These are phyloP conservation scores for Naja naja DNA, from an alignment of 2,113 vertebrate species.

Conservation along the genomic window DNA sequence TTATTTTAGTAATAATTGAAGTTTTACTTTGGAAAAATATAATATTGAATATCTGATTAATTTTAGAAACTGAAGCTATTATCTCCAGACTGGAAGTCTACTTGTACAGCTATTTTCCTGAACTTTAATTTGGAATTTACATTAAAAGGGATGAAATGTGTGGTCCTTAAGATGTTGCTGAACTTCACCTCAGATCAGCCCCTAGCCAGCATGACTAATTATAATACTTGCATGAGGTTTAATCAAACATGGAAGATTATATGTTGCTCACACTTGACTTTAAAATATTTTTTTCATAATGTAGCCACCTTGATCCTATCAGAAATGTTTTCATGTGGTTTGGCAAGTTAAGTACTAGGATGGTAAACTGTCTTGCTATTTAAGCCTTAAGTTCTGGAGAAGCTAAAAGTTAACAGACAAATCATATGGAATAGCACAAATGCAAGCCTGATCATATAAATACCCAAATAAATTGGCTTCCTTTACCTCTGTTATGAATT, in stretches of 20 bases:
- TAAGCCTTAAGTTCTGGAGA: neutral
- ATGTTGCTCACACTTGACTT: neutral
- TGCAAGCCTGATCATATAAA: neutral
- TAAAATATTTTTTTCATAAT: neutral
- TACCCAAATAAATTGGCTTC: neutral
- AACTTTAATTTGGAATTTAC: neutral
- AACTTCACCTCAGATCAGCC: neutral
- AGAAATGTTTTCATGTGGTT: neutral
- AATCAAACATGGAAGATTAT: neutral
- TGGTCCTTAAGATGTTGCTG: neutral
- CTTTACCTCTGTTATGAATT: neutral
- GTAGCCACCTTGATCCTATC: neutral
- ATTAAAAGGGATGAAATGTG: neutral
- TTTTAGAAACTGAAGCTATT: slow-evolving; percentile 15
- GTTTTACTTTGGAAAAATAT: slow-evolving; percentile 8
- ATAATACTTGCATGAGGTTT: neutral
- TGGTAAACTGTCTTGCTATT: neutral
- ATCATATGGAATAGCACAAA: neutral
- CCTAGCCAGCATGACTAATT: neutral
- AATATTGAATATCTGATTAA: neutral
- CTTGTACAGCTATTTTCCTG: neutral
- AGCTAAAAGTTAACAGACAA: neutral
- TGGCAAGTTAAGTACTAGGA: neutral
- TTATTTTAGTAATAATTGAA: slow-evolving; percentile 27
- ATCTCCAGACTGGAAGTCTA: neutral